These are phyloP conservation scores for Heliconius erato DNA, from an alignment of 2,888 invertebrate genomes.

Conservation along the genomic window DNA sequence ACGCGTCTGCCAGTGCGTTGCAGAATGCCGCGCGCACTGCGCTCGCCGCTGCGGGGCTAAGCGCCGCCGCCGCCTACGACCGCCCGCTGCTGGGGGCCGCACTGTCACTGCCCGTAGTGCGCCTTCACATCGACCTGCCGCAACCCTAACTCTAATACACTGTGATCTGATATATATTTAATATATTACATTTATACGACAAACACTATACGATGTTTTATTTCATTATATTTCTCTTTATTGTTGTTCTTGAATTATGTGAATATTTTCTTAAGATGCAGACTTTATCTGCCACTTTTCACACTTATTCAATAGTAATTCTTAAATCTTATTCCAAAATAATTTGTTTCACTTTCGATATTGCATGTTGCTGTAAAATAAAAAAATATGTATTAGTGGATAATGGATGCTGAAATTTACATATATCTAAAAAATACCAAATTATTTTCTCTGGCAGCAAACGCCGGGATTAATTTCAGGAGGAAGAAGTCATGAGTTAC, in stretches of 20 bases:
- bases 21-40: constrained; percentile 55
- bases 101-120: constrained; percentile 64
- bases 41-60: constrained; percentile 61
- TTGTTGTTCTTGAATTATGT: neutral
- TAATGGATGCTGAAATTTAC: neutral
- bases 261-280: neutral
- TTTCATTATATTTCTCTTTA: too few relatives aligned
- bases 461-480: too few relatives aligned
- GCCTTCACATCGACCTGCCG: constrained; percentile 57
- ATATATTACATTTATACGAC: neutral
- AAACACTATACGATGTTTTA: too few relatives aligned
- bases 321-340: neutral
- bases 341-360: constrained; percentile 2
- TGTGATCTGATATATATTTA: constrained; percentile 6
- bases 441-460: too few relatives aligned
- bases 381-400: neutral
- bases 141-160: constrained; percentile 50
- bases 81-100: constrained; percentile 65
- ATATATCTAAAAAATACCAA: too few relatives aligned
- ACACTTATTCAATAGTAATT: neutral
- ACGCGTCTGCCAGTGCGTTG: constrained; percentile 55
- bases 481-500: too few relatives aligned
- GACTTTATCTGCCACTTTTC: neutral
- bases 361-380: neutral
- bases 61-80: constrained; percentile 62